Conservation (phyloP, 1,140 invertebrate genomes). For the Drosophila leontia region DNA sequence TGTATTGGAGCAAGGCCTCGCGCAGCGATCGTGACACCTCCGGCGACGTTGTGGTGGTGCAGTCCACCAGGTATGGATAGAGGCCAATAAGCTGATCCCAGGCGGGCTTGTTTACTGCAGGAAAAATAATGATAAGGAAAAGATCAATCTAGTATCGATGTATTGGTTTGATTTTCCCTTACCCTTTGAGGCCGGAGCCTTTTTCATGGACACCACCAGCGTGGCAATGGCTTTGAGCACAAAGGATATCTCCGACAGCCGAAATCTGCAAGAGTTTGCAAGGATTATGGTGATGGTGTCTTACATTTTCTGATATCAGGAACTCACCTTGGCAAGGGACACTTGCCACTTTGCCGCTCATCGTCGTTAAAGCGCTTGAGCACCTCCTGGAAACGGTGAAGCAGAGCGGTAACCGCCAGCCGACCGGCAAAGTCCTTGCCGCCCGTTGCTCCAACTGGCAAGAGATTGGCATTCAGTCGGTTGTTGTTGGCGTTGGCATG, state of each 20-base stretch:
- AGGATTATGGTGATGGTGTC: too few relatives aligned
- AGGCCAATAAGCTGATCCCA: constrained; percentile 96
- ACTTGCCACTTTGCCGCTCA: constrained; percentile 94
- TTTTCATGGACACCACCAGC: constrained; percentile 95
- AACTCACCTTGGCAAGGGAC: constrained; percentile 93
- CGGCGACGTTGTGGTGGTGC: constrained; percentile 91
- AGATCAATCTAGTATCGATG: too few relatives aligned
- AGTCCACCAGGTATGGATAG: constrained; percentile 96
- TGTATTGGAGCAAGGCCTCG: constrained; percentile 95
- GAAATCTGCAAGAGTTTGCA: constrained; percentile 89
- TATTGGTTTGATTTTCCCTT: background rate
- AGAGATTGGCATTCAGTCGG: constrained; percentile 72
- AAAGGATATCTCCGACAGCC: constrained; percentile 97
- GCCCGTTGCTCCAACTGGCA: constrained; percentile 53
- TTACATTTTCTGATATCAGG: background rate
- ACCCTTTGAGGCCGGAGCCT: constrained; percentile 94
- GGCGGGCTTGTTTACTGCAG: constrained; percentile 92
- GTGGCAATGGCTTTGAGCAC: constrained; percentile 98
- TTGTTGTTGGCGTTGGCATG: constrained; percentile 79
- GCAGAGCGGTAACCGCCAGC: constrained; percentile 94
- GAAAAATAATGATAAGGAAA: too few relatives aligned
- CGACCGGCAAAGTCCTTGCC: constrained; percentile 90
- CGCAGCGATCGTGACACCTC: constrained; percentile 93
- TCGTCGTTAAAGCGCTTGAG: constrained; percentile 94
- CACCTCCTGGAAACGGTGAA: constrained; percentile 97